Evolutionary conservation across 2,888 invertebrate genomes (phyloP), one percentile per base, ranked within the genome.

Genomic region (Lithophane leautieri): DNA sequence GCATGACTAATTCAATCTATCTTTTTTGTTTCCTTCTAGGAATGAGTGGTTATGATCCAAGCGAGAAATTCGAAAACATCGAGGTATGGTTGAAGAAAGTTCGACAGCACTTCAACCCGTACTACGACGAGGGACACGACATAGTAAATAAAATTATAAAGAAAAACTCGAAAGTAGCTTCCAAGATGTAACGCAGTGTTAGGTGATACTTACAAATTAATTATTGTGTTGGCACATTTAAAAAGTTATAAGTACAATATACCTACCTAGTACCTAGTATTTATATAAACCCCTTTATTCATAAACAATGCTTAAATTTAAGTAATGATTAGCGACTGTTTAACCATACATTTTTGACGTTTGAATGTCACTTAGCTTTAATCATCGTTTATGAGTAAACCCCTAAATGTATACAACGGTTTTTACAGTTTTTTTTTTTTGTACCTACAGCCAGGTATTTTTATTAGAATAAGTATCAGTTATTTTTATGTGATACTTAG

Each of bases 71-170:
- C 86, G 97, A 97, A 0, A 97, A 96, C 83, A 95, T 98, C 16
- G 95, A 97, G 1, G 94, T 94, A 1, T 98, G 98, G 98, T 94
- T 97, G 91, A 95, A 97, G 65, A 97, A 97, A 79, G 98, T 98
- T 0, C 95, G 95, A 40, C 89, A 95, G 0, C 94, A 97, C 79
- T 97, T 97, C 86, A 97, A 96, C 90, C 98, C 98, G 0, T 92
- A 97, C 85, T 98, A 98, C 89, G 97, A 97, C 81, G 97, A 97
- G 83, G 98, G 97, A 0, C 97, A 97, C 87, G 89, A 93, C 7
- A 91, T 96, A 54, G 87, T 97, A 0, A 97, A 97, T 88, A 97
- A 97, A 86, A 91, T 97, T 56, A 89, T 93, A 9, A 88, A 90
- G 4, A 97, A 95, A 82, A 90, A 93, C 61, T 68, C 78, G 3